These are phyloP conservation scores for Rhagologus leucostigma DNA, from an alignment of 2,113 vertebrate genomes.

Conservation along the genomic window DNA sequence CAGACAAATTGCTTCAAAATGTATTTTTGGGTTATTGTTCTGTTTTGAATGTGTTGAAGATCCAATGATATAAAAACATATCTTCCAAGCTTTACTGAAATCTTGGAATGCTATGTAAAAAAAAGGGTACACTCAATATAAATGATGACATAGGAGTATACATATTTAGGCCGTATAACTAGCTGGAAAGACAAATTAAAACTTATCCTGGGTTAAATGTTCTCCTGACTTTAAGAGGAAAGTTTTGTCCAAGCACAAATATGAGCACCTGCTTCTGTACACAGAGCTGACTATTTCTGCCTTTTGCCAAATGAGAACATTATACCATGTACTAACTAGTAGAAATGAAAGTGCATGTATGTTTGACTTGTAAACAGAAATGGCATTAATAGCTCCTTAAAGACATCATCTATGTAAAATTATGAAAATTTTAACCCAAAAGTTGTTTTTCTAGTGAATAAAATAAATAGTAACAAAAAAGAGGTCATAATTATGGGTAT, in stretches of 20 bases:
- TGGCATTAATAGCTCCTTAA: not conserved
- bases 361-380: not conserved
- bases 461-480: not conserved
- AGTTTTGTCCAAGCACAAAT: not conserved
- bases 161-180: not conserved
- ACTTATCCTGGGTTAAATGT: not conserved
- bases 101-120: not conserved
- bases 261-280: not conserved
- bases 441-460: not conserved
- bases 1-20: not conserved
- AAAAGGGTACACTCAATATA: not conserved
- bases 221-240: not conserved
- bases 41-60: not conserved
- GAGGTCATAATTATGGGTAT: not conserved
- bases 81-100: not conserved
- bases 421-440: not conserved
- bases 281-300: not conserved
- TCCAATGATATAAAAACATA: not conserved
- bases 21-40: not conserved
- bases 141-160: not conserved
- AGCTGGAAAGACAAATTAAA: not conserved
- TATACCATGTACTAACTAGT: not conserved
- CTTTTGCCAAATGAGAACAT: not conserved
- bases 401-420: not conserved
- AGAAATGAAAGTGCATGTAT: not conserved